A percentile compares a stretch with the other conserved stretches of the same genome.
Conservation (phyloP, 2,888 invertebrate genomes). For the Stenodema calcarata region DNA sequence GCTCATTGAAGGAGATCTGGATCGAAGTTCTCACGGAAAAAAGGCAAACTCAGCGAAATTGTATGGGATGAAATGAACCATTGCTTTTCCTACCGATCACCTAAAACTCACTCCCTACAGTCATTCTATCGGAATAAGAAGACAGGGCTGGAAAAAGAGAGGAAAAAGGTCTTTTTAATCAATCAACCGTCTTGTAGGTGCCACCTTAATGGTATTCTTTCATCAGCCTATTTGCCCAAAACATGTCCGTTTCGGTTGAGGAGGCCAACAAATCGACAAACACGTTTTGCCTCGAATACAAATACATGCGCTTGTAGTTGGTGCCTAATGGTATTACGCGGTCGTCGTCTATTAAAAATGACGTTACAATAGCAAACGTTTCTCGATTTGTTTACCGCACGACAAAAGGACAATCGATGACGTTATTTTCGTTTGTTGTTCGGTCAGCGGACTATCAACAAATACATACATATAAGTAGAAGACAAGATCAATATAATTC, state of each 20-base stretch:
- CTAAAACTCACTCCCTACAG: not conserved
- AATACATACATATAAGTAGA: too few relatives aligned
- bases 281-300: constrained; percentile 12
- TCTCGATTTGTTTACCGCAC: too few relatives aligned
- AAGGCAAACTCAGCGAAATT: constrained; percentile 19
- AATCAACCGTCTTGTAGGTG: constrained; percentile 49
- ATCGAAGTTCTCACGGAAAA: not conserved
- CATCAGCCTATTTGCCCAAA: constrained; percentile 53
- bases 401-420: too few relatives aligned
- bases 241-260: constrained; percentile 43
- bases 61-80: constrained; percentile 50
- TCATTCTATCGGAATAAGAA: not conserved
- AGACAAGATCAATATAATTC: too few relatives aligned
- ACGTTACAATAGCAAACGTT: not conserved
- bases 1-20: not conserved
- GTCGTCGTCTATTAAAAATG: not conserved
- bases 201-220: constrained; percentile 50
- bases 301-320: constrained; percentile 27
- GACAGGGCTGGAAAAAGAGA: not conserved
- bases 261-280: constrained; percentile 33
- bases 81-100: not conserved
- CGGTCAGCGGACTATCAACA: too few relatives aligned
- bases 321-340: constrained; percentile 34
- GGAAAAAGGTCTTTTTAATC: constrained; percentile 42
- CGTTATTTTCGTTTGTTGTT: too few relatives aligned